Evolutionary conservation across 1,140 invertebrate species (phyloP).

Genomic region (Hylaeus anthracinus): DNA sequence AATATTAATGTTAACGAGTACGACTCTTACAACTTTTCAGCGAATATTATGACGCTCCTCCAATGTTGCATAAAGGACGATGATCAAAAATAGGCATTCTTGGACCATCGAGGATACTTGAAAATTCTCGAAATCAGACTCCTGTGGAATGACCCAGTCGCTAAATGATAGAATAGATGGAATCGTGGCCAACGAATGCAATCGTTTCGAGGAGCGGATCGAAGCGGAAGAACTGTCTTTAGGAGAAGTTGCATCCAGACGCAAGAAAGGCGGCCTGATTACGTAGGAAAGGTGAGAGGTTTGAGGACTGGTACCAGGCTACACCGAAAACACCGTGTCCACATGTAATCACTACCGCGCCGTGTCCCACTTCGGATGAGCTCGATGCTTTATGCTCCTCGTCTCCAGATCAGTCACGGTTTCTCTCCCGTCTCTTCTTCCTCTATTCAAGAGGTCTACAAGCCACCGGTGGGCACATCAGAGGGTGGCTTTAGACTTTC

Average conservation of each 20-base stretch:
- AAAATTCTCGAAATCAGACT: not conserved
- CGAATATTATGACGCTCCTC: not conserved
- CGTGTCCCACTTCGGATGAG: conserved; percentile 43
- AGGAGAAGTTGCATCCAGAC: conserved; percentile 1
- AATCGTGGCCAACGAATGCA: conserved; percentile 21
- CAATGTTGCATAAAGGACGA: not conserved
- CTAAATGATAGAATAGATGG: not conserved
- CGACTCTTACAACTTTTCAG: not conserved
- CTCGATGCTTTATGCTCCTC: conserved; percentile 37
- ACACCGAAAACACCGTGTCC: conserved; percentile 30
- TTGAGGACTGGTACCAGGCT: not conserved
- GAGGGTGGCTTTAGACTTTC: conserved; percentile 59
- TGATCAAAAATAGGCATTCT: not conserved
- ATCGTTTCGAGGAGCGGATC: conserved; percentile 8
- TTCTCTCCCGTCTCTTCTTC: conserved; percentile 18
- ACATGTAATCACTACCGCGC: conserved; percentile 46
- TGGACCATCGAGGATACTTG: not conserved
- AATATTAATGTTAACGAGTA: no score
- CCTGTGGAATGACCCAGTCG: not conserved
- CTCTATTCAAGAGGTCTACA: conserved; percentile 42
- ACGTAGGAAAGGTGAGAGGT: conserved; percentile 27
- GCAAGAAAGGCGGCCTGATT: conserved; percentile 50
- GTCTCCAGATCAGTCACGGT: conserved; percentile 21
- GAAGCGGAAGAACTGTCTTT: not conserved
- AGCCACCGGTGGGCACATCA: not conserved